Conservation (phyloP, 1,140 invertebrate species). For the Notospermus geniculatus region DNA sequence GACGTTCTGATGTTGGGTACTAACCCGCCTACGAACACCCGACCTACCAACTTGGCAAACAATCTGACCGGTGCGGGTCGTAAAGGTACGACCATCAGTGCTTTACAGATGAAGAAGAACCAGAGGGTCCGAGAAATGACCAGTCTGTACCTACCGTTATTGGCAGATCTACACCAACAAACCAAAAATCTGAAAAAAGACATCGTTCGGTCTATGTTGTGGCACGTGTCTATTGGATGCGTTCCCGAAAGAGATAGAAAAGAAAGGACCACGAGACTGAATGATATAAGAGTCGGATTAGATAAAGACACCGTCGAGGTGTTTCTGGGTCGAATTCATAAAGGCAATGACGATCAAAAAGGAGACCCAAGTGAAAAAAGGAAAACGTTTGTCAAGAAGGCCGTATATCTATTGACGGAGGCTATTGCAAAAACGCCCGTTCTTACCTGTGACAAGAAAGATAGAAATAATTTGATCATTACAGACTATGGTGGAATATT, state of each 20-base stretch:
- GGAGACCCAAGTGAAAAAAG: constrained; percentile 2
- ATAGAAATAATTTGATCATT: constrained; percentile 1
- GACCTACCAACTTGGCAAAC: neutral
- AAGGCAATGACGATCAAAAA: neutral
- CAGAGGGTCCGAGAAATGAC: neutral
- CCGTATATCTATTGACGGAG: neutral
- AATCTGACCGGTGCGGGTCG: neutral
- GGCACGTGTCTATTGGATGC: neutral
- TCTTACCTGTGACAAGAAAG: neutral
- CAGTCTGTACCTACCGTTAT: neutral
- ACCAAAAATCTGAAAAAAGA: neutral
- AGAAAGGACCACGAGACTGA: neutral
- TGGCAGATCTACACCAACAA: neutral
- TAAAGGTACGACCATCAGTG: neutral
- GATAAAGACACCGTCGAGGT: constrained; percentile 1
- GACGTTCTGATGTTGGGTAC: neutral
- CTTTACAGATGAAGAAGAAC: neutral
- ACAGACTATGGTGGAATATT: neutral
- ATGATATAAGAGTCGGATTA: neutral
- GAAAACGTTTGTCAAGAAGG: neutral
- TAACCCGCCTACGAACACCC: neutral
- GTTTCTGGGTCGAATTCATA: neutral
- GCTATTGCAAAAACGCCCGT: neutral
- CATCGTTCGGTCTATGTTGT: neutral
- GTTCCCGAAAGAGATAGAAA: neutral